Conservation (phyloP, 1,140 invertebrate genomes). For the Delia radicum region DNA sequence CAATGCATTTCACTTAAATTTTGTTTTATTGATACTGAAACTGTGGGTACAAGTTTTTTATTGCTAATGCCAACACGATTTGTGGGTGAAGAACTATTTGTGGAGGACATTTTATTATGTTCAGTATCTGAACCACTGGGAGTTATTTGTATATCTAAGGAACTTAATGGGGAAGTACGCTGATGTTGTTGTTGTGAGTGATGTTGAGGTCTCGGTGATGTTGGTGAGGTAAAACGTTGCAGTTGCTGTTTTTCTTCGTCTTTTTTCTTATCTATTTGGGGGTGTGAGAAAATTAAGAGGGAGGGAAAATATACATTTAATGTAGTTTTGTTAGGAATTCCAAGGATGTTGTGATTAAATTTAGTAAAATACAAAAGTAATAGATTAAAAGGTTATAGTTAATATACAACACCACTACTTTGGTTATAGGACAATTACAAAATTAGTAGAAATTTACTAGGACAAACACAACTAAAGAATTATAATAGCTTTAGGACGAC, state of each 20-base stretch:
- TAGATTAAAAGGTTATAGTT: no score
- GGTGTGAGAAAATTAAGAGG: not conserved
- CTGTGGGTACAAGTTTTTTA: constrained; percentile 37
- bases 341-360: no score
- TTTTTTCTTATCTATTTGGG: constrained; percentile 44
- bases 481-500: no score
- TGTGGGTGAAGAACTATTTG: constrained; percentile 17
- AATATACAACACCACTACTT: no score
- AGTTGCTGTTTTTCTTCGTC: constrained; percentile 40
- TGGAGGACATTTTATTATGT: constrained; percentile 9
- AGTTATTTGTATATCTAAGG: not conserved
- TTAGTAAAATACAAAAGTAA: no score
- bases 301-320: not conserved
- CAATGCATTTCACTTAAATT: constrained; percentile 48
- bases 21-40: constrained; percentile 46
- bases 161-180: not conserved
- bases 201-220: constrained; percentile 31
- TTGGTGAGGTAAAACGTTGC: constrained; percentile 28
- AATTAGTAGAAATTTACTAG: no score
- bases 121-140: constrained; percentile 23
- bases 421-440: no score
- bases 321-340: constrained; percentile 10
- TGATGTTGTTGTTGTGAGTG: constrained; percentile 5
- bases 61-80: not conserved
- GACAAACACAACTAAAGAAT: no score